phyloP scores from a whole-genome alignment of 2,113 vertebrate species.

The Antennarius striatus region DNA sequence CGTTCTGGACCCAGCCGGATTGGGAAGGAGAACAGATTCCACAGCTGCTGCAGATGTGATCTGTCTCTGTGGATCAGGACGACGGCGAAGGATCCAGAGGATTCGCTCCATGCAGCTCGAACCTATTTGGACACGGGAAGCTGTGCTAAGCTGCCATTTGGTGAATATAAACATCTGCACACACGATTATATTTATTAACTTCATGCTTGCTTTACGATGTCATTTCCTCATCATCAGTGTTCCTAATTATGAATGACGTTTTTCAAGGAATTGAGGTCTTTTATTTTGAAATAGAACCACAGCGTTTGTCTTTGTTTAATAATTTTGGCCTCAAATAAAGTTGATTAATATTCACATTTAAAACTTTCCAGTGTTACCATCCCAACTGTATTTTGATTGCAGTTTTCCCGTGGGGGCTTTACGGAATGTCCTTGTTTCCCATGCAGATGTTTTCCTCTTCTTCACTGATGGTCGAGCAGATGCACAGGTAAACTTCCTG shows the following conservation, averaged over 20 bases:
- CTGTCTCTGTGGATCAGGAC: neutral
- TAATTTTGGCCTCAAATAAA: neutral
- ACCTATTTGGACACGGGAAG: neutral
- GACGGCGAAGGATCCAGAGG: neutral
- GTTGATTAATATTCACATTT: neutral
- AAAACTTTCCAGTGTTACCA: no score
- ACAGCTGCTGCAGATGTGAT: conserved; percentile 14
- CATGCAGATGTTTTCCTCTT: no score
- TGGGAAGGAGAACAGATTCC: neutral
- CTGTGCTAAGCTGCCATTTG: neutral
- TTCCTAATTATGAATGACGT: no score
- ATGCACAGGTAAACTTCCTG: conserved; percentile 7
- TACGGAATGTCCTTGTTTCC: no score
- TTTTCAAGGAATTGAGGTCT: neutral
- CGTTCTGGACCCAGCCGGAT: neutral
- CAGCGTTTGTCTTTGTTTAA: neutral
- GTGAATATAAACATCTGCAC: neutral
- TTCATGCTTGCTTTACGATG: neutral
- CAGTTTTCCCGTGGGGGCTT: no score
- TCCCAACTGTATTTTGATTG: no score
- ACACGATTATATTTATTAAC: neutral
- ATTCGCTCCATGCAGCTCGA: neutral
- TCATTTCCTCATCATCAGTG: no score
- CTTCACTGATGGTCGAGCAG: no score
- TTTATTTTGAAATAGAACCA: neutral